These are phyloP conservation scores for Physeter macrocephalus DNA, from an alignment of 2,113 vertebrate species.

Conservation along the genomic window DNA sequence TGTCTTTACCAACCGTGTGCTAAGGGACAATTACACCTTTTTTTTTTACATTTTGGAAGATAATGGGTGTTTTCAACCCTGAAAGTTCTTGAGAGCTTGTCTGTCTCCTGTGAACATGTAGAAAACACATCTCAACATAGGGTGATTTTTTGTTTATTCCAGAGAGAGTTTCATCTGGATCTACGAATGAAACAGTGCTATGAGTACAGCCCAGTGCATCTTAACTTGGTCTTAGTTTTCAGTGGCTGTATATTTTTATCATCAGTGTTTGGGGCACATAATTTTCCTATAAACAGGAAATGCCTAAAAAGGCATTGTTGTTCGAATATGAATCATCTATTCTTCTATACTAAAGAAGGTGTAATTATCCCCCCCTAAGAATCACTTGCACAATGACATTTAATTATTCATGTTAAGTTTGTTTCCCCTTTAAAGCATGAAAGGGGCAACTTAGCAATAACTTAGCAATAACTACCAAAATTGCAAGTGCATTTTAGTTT, in stretches of 20 bases:
- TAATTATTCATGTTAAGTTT: background rate
- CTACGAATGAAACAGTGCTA: background rate
- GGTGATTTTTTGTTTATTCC: background rate
- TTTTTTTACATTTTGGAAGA: background rate
- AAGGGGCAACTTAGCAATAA: background rate
- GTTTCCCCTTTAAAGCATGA: background rate
- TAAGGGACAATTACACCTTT: background rate
- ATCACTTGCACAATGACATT: background rate
- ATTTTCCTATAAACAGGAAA: conserved; percentile 6
- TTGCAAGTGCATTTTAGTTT: background rate
- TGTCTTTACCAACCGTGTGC: background rate
- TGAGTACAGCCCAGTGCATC: background rate
- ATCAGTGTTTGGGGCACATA: background rate
- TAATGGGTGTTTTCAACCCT: background rate
- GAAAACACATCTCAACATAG: background rate
- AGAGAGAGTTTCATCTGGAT: background rate
- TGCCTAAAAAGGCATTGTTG: background rate
- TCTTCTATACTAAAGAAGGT: background rate
- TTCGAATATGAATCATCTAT: background rate
- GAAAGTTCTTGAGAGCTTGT: background rate
- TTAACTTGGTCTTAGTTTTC: conserved; percentile 1
- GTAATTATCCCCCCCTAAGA: background rate
- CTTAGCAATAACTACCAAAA: background rate
- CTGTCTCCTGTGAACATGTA: background rate
- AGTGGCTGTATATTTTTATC: background rate